Evolutionary conservation across 2,113 vertebrate species (phyloP).

Genomic region (Cololabis saira): DNA sequence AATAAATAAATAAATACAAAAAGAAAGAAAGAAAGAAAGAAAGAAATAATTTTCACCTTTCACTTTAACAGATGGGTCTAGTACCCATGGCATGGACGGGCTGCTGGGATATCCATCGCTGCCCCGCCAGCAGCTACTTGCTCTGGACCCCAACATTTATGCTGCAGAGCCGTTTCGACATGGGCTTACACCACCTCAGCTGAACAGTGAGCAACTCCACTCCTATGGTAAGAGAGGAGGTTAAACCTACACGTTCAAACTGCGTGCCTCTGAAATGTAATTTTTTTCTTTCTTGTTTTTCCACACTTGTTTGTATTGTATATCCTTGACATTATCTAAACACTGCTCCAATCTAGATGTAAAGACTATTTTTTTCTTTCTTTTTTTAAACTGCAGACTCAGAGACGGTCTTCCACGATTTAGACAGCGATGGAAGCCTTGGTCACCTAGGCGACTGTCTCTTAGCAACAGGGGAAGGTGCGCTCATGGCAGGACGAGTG

Average conservation of each 20-base stretch:
- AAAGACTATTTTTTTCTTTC: background rate
- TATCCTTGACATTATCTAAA: background rate
- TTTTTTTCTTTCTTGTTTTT: background rate
- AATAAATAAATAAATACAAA: background rate
- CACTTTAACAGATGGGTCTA: conserved; percentile 81
- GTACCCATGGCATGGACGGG: conserved; percentile 87
- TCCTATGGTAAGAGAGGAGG: conserved; percentile 82
- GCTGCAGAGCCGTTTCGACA: conserved; percentile 87
- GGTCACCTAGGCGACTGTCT: conserved; percentile 89
- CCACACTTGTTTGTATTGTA: background rate
- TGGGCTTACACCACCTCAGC: conserved; percentile 88
- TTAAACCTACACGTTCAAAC: conserved; percentile 1
- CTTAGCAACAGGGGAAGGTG: conserved; percentile 82
- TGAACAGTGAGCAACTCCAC: conserved; percentile 87
- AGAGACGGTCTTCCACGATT: conserved; percentile 89
- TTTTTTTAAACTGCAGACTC: conserved; percentile 77
- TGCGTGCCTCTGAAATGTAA: too few species aligned
- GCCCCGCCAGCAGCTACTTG: conserved; percentile 85
- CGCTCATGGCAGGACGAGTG: conserved; percentile 84
- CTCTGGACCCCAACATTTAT: conserved; percentile 87
- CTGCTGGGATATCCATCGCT: conserved; percentile 86
- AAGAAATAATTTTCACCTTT: background rate
- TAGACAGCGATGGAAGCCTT: conserved; percentile 89
- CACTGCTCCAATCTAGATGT: conserved; percentile 17
- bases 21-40: background rate